Percentiles rank a stretch among this genome's conserved stretches.
Evolutionary conservation across 2,888 invertebrate species (phyloP).

Genomic region (Drosophila rellima): DNA sequence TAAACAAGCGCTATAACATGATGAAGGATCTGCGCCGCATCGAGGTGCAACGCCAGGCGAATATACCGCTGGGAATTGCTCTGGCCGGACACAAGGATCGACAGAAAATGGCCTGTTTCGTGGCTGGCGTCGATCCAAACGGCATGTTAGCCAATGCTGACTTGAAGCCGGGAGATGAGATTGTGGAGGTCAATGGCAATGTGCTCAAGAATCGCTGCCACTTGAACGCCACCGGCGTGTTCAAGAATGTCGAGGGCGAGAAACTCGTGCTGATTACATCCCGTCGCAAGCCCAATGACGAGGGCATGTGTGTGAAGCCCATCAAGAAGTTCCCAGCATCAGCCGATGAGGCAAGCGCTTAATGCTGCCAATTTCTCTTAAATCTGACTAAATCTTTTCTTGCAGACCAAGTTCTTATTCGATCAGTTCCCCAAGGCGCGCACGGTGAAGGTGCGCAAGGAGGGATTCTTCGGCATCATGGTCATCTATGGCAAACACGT

Average conservation of each 20-base stretch:
- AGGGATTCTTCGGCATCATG: slow-evolving; percentile 93
- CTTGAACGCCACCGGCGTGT: slow-evolving; percentile 97
- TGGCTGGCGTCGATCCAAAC: slow-evolving; percentile 97
- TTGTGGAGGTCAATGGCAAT: slow-evolving; percentile 97
- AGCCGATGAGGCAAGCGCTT: slow-evolving; percentile 90
- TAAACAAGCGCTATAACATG: slow-evolving; percentile 95
- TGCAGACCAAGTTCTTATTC: slow-evolving; percentile 83
- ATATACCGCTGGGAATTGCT: slow-evolving; percentile 94
- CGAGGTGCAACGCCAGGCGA: slow-evolving; percentile 90
- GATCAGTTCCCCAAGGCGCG: slow-evolving; percentile 87
- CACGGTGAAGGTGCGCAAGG: slow-evolving; percentile 94
- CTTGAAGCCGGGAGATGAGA: slow-evolving; percentile 96
- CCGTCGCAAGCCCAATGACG: slow-evolving; percentile 82
- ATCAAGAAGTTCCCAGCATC: slow-evolving; percentile 94
- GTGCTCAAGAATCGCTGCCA: slow-evolving; percentile 98
- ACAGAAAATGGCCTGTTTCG: slow-evolving; percentile 97
- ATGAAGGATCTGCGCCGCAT: slow-evolving; percentile 89
- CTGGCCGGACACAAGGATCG: slow-evolving; percentile 97
- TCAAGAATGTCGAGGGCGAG: slow-evolving; percentile 94
- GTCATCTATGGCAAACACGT: slow-evolving; percentile 97
- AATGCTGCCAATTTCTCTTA: neutral
- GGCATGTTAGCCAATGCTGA: slow-evolving; percentile 92
- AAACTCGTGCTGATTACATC: slow-evolving; percentile 92
- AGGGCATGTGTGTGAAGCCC: slow-evolving; percentile 95
- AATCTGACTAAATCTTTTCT: neutral